These are phyloP conservation scores for Chloroclysta siterata DNA, from an alignment of 2,888 invertebrate species.

Conservation along the genomic window DNA sequence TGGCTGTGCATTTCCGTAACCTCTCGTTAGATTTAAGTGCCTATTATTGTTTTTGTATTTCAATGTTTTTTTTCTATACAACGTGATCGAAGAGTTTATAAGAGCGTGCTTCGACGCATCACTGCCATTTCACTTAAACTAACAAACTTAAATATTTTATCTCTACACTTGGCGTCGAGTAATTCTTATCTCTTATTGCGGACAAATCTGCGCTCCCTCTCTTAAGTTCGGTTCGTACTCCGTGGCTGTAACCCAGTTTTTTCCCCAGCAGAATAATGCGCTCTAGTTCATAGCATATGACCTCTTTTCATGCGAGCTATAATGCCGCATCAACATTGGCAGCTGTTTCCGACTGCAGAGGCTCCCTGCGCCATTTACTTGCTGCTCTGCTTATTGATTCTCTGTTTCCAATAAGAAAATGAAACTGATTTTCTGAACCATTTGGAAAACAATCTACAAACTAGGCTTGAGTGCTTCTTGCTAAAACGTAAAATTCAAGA, in stretches of 20 bases:
- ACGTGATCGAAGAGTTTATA: conserved; percentile 22
- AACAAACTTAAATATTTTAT: conserved; percentile 14
- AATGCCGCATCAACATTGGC: conserved; percentile 50
- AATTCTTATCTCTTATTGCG: conserved; percentile 21
- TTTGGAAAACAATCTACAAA: conserved; percentile 6
- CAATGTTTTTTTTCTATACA: conserved; percentile 4
- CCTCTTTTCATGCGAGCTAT: conserved; percentile 48
- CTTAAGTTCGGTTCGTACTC: conserved; percentile 14
- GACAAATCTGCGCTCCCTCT: conserved; percentile 17
- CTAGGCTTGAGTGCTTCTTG: not conserved
- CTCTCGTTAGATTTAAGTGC: conserved; percentile 14
- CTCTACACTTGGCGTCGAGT: conserved; percentile 10
- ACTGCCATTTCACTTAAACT: not conserved
- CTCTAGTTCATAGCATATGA: conserved; percentile 42
- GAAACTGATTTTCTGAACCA: conserved; percentile 13
- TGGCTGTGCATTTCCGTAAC: conserved; percentile 17
- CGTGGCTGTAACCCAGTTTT: conserved; percentile 44
- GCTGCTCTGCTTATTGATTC: conserved; percentile 40
- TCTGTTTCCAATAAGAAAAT: conserved; percentile 23
- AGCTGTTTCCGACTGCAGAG: conserved; percentile 52
- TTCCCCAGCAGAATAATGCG: conserved; percentile 37
- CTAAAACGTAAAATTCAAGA: conserved; percentile 1
- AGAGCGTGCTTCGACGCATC: conserved; percentile 1
- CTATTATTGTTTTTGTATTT: conserved; percentile 21
- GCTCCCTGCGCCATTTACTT: conserved; percentile 46